Percentiles rank a stretch among this genome's conserved stretches.
Conservation (phyloP, 1,140 invertebrate genomes). For the Hesperophylax magnus region DNA sequence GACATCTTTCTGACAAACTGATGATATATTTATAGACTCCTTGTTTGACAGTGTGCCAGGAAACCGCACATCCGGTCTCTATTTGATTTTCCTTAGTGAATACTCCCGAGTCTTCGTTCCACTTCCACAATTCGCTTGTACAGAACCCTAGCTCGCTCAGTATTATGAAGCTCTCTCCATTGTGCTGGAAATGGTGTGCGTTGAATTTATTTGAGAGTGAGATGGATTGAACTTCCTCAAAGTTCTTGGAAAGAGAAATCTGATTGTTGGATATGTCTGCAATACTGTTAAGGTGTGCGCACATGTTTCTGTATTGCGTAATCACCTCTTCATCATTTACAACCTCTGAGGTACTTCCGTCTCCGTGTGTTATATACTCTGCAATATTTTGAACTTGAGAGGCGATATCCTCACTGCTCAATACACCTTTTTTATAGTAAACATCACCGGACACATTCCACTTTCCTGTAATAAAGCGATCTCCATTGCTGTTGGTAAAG, state of each 20-base stretch:
- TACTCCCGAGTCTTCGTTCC: neutral
- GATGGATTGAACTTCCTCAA: slow-evolving; percentile 48
- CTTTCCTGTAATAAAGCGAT: slow-evolving; percentile 31
- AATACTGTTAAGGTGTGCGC: slow-evolving; percentile 23
- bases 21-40: slow-evolving; percentile 29
- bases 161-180: slow-evolving; percentile 38
- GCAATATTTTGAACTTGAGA: slow-evolving; percentile 29
- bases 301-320: slow-evolving; percentile 24
- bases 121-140: slow-evolving; percentile 47
- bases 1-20: slow-evolving; percentile 30
- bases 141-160: slow-evolving; percentile 40
- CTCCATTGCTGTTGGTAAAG: slow-evolving; percentile 32
- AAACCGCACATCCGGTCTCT: slow-evolving; percentile 41
- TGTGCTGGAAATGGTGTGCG: slow-evolving; percentile 26
- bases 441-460: slow-evolving; percentile 43
- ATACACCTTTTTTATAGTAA: slow-evolving; percentile 34
- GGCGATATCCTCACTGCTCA: slow-evolving; percentile 11
- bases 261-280: slow-evolving; percentile 33
- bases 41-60: slow-evolving; percentile 38
- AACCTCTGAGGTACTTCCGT: neutral
- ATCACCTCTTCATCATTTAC: slow-evolving; percentile 27
- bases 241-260: slow-evolving; percentile 44
- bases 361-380: slow-evolving; percentile 24
- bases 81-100: slow-evolving; percentile 41
- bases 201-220: slow-evolving; percentile 9